phyloP scores from a whole-genome alignment of 2,113 vertebrate species.

The Hemiprocne comata region DNA sequence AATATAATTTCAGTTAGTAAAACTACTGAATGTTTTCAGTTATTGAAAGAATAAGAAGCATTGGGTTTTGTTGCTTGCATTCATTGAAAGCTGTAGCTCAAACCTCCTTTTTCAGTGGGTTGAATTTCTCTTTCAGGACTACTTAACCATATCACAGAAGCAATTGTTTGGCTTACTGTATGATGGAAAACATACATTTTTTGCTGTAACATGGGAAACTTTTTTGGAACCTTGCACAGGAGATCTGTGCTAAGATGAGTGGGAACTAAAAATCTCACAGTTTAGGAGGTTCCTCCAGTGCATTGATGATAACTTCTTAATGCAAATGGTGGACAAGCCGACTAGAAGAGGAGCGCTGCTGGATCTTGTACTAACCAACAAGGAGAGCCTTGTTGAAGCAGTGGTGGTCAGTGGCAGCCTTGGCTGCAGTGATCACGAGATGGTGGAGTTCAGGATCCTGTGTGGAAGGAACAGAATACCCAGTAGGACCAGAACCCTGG shows the following conservation, averaged over 20 bases:
- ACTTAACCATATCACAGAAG: neutral
- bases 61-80: neutral
- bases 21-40: neutral
- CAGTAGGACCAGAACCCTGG: too few species aligned
- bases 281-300: too few species aligned
- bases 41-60: neutral
- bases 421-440: too few species aligned
- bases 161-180: neutral
- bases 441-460: too few species aligned
- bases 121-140: neutral
- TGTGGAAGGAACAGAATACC: too few species aligned
- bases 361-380: too few species aligned
- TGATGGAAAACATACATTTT: neutral
- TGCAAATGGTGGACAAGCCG: too few species aligned
- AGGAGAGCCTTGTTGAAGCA: too few species aligned
- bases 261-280: neutral
- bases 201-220: neutral
- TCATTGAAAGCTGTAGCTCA: neutral
- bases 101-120: neutral
- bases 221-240: neutral
- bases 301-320: too few species aligned
- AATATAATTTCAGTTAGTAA: neutral
- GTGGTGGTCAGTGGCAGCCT: too few species aligned
- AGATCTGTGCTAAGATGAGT: neutral
- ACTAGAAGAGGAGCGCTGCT: too few species aligned